Evolutionary conservation across 2,797 vertebrate genomes (phyloP).

Genomic region (Enteromius fasciolatus): DNA sequence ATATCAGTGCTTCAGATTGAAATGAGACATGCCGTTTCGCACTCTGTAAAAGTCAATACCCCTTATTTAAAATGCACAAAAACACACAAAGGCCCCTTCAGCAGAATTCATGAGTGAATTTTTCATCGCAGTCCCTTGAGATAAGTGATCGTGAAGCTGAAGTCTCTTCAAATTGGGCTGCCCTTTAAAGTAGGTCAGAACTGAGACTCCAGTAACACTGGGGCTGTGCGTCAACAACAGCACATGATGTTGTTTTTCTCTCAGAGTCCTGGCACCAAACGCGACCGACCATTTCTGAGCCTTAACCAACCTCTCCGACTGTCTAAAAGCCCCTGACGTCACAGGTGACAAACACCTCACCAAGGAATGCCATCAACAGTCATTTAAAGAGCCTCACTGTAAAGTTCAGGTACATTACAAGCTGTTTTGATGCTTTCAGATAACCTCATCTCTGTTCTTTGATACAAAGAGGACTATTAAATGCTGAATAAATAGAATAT

Average conservation of each 20-base stretch:
- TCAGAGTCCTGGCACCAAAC: slow-evolving; percentile 59
- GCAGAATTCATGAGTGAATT: slow-evolving; percentile 52
- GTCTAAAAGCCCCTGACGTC: slow-evolving; percentile 51
- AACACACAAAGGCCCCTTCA: slow-evolving; percentile 47
- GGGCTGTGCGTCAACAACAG: slow-evolving; percentile 65
- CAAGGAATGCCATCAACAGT: slow-evolving; percentile 23
- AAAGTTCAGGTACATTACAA: slow-evolving; percentile 63
- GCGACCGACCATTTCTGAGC: slow-evolving; percentile 52
- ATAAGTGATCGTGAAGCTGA: slow-evolving; percentile 53
- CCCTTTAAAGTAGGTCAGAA: slow-evolving; percentile 72
- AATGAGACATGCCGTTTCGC: slow-evolving; percentile 42
- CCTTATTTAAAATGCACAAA: slow-evolving; percentile 42
- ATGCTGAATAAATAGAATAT: slow-evolving; percentile 26
- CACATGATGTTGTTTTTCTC: slow-evolving; percentile 64
- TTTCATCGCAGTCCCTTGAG: slow-evolving; percentile 51
- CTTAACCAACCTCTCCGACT: slow-evolving; percentile 47
- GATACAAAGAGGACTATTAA: slow-evolving; percentile 23
- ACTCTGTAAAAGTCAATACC: slow-evolving; percentile 50
- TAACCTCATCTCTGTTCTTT: slow-evolving; percentile 1
- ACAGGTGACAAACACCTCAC: slow-evolving; percentile 41
- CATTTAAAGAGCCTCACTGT: slow-evolving; percentile 9
- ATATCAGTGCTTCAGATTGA: slow-evolving; percentile 43
- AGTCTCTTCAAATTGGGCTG: slow-evolving; percentile 59
- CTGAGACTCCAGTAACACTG: slow-evolving; percentile 57
- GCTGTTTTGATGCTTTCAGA: slow-evolving; percentile 22